Conservation (phyloP, 1,140 invertebrate genomes). For the Stenopsyche tienmushanensis region DNA sequence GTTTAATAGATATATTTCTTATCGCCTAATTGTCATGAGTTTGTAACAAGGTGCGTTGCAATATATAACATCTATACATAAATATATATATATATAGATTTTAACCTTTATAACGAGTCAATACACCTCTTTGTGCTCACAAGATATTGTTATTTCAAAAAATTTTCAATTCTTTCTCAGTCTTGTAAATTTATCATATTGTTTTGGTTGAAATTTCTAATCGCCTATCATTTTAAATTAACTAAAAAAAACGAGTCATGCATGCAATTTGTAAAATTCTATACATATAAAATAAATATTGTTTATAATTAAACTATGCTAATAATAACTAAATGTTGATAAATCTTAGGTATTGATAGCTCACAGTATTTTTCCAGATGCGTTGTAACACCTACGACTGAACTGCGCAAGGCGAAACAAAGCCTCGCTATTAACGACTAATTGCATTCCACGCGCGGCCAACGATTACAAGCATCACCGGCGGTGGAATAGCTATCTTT, state of each 20-base stretch:
- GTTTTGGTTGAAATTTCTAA: conserved; percentile 31
- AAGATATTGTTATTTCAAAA: conserved; percentile 49
- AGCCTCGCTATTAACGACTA: neutral
- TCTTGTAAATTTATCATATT: conserved; percentile 57
- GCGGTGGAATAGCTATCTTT: neutral
- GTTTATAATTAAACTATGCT: conserved; percentile 37
- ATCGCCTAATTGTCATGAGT: conserved; percentile 58
- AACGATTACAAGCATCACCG: neutral
- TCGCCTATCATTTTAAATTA: conserved; percentile 31
- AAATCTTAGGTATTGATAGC: conserved; percentile 41
- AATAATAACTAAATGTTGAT: conserved; percentile 37
- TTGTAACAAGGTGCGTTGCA: conserved; percentile 55
- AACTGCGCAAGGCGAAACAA: too few relatives aligned
- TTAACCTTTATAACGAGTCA: conserved; percentile 15
- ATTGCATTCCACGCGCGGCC: neutral
- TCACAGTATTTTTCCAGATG: conserved; percentile 24
- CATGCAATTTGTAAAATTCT: conserved; percentile 39
- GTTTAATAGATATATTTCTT: conserved; percentile 43
- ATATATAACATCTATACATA: neutral
- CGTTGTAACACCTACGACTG: neutral
- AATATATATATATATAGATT: conserved; percentile 22
- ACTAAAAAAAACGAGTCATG: conserved; percentile 40
- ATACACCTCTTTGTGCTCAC: conserved; percentile 50
- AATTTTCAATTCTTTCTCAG: conserved; percentile 55
- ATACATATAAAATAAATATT: conserved; percentile 41